Conservation (phyloP, 2,797 vertebrate species). For the Miichthys miiuy region DNA sequence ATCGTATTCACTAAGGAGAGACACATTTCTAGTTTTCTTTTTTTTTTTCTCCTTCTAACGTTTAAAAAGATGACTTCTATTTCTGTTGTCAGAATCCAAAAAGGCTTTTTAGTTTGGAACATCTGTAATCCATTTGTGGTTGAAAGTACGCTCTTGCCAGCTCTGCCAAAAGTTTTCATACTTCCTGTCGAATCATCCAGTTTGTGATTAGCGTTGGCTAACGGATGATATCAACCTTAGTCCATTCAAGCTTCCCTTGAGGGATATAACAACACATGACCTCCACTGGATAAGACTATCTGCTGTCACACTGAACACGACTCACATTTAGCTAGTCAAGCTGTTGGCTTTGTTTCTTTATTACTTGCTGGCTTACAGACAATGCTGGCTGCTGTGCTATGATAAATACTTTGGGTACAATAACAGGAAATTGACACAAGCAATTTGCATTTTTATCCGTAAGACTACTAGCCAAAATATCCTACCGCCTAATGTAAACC, state of each 20-base stretch:
- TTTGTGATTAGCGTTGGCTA: conserved; percentile 75
- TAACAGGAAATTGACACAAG: conserved; percentile 75
- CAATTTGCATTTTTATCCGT: conserved; percentile 66
- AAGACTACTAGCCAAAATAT: conserved; percentile 59
- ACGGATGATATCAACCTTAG: conserved; percentile 67
- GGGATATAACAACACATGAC: conserved; percentile 60
- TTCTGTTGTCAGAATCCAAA: conserved; percentile 77
- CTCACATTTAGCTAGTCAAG: conserved; percentile 65
- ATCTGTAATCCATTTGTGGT: conserved; percentile 84
- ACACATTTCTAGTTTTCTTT: conserved; percentile 54
- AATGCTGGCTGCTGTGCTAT: conserved; percentile 66
- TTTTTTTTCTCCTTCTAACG: neutral
- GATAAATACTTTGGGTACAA: conserved; percentile 72
- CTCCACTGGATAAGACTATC: conserved; percentile 55
- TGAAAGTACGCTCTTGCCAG: conserved; percentile 58
- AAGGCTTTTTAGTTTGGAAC: conserved; percentile 73
- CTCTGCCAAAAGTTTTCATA: conserved; percentile 76
- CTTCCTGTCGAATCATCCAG: conserved; percentile 74
- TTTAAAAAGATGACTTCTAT: conserved; percentile 66
- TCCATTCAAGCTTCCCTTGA: conserved; percentile 56
- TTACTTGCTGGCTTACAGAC: conserved; percentile 58
- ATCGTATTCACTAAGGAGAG: conserved; percentile 63
- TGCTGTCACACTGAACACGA: conserved; percentile 61
- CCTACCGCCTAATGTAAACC: conserved; percentile 65
- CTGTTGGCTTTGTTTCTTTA: conserved; percentile 63